A percentile compares a stretch with the other conserved stretches of the same genome.
Evolutionary conservation across 30 jellyfish, hydroid and myxozoan genomes (phyloP).

Genomic region (Turritopsis dohrnii): DNA sequence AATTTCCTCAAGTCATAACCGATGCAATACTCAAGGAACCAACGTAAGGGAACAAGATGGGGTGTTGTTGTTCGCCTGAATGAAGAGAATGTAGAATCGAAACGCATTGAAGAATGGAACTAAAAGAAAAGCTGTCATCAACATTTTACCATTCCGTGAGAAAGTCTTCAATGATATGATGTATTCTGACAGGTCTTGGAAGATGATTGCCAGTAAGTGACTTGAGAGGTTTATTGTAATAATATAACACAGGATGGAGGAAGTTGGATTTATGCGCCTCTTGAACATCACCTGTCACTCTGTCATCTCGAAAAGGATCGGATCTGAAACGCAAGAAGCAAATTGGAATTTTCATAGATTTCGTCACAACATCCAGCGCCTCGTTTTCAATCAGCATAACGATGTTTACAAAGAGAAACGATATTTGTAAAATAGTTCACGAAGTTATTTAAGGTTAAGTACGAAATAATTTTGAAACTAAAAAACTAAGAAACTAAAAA

Average conservation of each 20-base stretch:
- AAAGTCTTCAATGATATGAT: slow-evolving; percentile 89
- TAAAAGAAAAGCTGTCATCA: neutral
- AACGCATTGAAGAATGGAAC: too few relatives aligned
- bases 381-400: too few relatives aligned
- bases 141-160: slow-evolving; percentile 67
- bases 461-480: neutral
- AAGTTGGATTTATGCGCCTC: slow-evolving; percentile 83
- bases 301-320: slow-evolving; percentile 79
- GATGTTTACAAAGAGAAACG: too few relatives aligned
- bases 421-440: too few relatives aligned
- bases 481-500: too few relatives aligned
- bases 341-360: too few relatives aligned
- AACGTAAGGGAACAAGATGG: slow-evolving; percentile 78
- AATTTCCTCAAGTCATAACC: slow-evolving; percentile 71
- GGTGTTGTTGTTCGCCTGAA: slow-evolving; percentile 60
- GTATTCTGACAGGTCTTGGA: slow-evolving; percentile 68
- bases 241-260: slow-evolving; percentile 83
- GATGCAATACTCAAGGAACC: slow-evolving; percentile 77
- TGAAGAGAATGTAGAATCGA: neutral
- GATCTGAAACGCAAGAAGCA: slow-evolving; percentile 35
- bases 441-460: too few relatives aligned
- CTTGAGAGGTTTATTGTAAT: slow-evolving; percentile 28
- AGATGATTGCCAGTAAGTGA: slow-evolving; percentile 28
- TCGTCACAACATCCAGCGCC: too few relatives aligned
- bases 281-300: slow-evolving; percentile 75